Evolutionary conservation across 37 sponge, comb jelly and placozoan species (phyloP).

Genomic region (Chondrosia reniformis): DNA sequence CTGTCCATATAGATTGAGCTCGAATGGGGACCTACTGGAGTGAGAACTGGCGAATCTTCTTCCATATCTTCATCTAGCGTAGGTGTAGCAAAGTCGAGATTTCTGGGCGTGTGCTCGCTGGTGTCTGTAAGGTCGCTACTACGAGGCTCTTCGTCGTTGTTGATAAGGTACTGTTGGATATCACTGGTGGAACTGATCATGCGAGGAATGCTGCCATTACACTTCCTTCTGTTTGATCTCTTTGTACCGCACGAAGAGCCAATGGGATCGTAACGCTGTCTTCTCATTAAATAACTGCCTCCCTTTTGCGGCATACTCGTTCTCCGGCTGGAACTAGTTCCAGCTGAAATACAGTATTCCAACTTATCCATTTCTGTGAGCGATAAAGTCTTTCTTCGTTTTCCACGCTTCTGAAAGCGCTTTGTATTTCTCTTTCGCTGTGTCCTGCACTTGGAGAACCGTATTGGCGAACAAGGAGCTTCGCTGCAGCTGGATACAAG

Average conservation of each 20-base stretch:
- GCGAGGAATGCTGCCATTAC: too few relatives aligned
- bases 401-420: neutral
- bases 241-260: neutral
- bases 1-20: neutral
- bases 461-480: conserved; percentile 12
- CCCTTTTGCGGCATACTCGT: conserved; percentile 7
- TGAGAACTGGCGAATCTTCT: neutral
- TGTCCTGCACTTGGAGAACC: neutral
- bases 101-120: too few relatives aligned
- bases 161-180: neutral
- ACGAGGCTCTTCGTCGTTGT: too few relatives aligned
- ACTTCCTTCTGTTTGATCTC: neutral
- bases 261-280: conserved; percentile 15
- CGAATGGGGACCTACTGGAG: neutral
- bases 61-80: conserved; percentile 19
- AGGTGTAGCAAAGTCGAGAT: neutral
- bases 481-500: conserved; percentile 17
- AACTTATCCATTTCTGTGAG: conserved; percentile 12
- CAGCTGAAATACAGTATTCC: neutral
- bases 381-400: conserved; percentile 17
- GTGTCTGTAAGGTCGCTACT: too few relatives aligned
- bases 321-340: neutral
- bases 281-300: neutral
- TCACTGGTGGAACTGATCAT: too few relatives aligned
- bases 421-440: neutral